These are phyloP conservation scores for Agelaius phoeniceus DNA, from an alignment of 2,113 vertebrate genomes.

Conservation along the genomic window DNA sequence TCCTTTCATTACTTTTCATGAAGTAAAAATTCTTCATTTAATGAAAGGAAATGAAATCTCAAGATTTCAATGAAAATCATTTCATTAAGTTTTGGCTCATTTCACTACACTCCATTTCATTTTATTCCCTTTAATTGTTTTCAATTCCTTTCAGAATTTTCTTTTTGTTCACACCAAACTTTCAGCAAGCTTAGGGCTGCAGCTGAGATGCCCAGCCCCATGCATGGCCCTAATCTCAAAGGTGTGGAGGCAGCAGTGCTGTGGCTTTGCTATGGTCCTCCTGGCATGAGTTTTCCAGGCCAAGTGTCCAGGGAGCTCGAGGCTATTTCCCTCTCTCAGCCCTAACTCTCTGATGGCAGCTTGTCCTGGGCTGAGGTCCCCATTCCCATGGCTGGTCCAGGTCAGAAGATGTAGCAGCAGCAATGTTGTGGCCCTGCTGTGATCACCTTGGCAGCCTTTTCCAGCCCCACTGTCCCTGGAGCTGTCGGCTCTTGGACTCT, in stretches of 20 bases:
- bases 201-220: neutral
- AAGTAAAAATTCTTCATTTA: neutral
- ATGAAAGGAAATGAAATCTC: neutral
- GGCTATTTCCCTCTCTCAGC: neutral
- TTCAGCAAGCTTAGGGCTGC: neutral
- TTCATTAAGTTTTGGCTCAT: neutral
- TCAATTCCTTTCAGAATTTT: neutral
- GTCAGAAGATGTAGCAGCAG: neutral
- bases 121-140: neutral
- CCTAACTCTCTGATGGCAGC: neutral
- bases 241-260: neutral
- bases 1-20: neutral
- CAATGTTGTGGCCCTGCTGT: fast-evolving
- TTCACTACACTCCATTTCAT: neutral
- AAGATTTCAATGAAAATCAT: neutral
- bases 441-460: no score
- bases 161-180: neutral
- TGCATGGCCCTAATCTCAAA: neutral
- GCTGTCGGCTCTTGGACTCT: no score
- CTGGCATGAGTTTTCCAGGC: neutral
- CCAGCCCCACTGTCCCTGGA: neutral
- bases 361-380: neutral
- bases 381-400: neutral
- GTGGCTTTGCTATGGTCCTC: neutral
- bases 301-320: neutral